Percentiles rank a stretch among this genome's conserved stretches.
These are phyloP conservation scores for Antheraea yamamai DNA, from an alignment of 2,888 invertebrate genomes.

Conservation along the genomic window DNA sequence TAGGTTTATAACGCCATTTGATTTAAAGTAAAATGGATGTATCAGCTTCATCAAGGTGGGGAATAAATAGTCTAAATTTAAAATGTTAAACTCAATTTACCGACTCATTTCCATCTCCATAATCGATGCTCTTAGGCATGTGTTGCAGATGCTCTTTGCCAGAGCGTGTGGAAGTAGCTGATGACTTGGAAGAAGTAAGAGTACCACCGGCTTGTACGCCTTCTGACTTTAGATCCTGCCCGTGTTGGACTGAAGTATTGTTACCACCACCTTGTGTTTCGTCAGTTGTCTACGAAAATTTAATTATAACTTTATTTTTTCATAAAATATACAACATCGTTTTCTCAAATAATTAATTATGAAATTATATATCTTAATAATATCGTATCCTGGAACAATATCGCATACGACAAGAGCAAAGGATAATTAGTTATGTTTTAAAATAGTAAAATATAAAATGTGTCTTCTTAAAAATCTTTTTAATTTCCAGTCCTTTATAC, in stretches of 20 bases:
- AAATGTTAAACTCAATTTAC: conserved; percentile 38
- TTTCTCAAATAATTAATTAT: no score
- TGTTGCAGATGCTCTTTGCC: conserved; percentile 78
- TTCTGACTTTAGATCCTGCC: conserved; percentile 86
- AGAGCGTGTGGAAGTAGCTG: conserved; percentile 82
- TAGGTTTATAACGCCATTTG: neutral
- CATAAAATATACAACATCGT: neutral
- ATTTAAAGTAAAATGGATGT: neutral
- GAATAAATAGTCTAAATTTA: neutral
- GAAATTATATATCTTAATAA: no score
- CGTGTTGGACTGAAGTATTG: conserved; percentile 49
- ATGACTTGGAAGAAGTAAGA: conserved; percentile 84
- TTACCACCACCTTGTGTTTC: conserved; percentile 54
- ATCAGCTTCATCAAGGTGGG: neutral
- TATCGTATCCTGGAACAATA: no score
- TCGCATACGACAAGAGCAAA: neutral
- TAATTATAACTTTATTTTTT: neutral
- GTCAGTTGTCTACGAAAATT: conserved; percentile 61
- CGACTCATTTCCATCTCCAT: conserved; percentile 85
- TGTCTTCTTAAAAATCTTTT: no score
- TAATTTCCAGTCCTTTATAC: no score
- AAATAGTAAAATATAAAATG: neutral
- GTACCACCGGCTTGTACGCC: conserved; percentile 92
- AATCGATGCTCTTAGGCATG: conserved; percentile 85
- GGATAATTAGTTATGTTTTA: neutral